Percentiles rank a stretch among this genome's conserved stretches.
Conservation (phyloP, 1,140 invertebrate species). For the Dendrolimus punctatus region DNA sequence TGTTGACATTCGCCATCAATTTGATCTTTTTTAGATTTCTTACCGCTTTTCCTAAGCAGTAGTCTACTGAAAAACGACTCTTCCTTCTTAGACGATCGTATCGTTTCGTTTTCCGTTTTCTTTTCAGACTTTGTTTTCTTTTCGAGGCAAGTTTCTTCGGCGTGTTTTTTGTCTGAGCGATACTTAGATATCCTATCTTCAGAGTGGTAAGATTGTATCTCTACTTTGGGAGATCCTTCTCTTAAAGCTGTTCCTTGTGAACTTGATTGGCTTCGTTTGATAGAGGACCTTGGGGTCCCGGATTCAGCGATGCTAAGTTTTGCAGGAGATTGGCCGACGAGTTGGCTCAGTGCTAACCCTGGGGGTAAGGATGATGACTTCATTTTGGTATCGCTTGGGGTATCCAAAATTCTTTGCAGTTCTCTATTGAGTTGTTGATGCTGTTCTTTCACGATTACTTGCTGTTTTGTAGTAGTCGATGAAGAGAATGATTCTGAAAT, state of each 20-base stretch:
- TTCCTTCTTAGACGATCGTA: conserved; percentile 69
- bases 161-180: conserved; percentile 52
- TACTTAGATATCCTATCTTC: conserved; percentile 52
- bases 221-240: conserved; percentile 40
- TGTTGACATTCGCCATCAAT: conserved; percentile 60
- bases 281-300: conserved; percentile 53
- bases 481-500: conserved; percentile 68
- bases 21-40: conserved; percentile 75
- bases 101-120: conserved; percentile 61
- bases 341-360: conserved; percentile 71
- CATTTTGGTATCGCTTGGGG: conserved; percentile 70
- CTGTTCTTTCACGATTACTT: conserved; percentile 52
- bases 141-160: conserved; percentile 64
- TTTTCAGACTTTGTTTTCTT: conserved; percentile 72
- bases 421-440: conserved; percentile 51
- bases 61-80: conserved; percentile 78
- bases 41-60: conserved; percentile 76
- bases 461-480: conserved; percentile 60
- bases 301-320: conserved; percentile 66
- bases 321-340: conserved; percentile 51
- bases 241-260: conserved; percentile 58
- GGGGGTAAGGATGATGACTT: conserved; percentile 80
- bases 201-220: conserved; percentile 31
- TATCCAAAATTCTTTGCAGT: conserved; percentile 50
- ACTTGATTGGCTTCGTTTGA: conserved; percentile 67